Conservation (phyloP, 2,113 vertebrate genomes). For the Apaloderma vittatum region DNA sequence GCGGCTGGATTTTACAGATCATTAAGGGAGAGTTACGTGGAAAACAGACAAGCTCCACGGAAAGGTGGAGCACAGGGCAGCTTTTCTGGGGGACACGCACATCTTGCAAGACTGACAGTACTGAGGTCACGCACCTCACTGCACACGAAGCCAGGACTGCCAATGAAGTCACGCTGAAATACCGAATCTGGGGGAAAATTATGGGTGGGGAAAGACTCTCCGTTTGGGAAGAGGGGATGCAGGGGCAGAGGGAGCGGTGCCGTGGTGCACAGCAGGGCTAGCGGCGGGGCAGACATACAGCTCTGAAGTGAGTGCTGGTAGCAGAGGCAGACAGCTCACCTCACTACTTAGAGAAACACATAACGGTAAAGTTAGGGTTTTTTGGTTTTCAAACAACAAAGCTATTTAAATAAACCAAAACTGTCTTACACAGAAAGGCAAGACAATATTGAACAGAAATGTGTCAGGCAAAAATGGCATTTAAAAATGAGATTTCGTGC, state of each 20-base stretch:
- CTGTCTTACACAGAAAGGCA: neutral
- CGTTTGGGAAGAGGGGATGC: neutral
- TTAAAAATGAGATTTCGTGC: neutral
- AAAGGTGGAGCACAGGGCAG: neutral
- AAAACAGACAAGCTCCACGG: neutral
- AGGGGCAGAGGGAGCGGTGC: neutral
- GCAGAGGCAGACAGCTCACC: accelerated
- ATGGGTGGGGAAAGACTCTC: neutral
- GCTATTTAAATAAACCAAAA: neutral
- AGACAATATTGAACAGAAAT: neutral
- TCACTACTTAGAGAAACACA: neutral
- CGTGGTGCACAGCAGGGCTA: accelerated
- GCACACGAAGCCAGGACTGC: accelerated
- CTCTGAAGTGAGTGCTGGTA: neutral
- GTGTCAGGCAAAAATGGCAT: neutral
- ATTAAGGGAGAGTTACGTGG: neutral
- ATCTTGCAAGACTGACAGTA: neutral
- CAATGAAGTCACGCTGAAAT: neutral
- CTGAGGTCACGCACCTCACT: accelerated
- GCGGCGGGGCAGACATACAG: neutral
- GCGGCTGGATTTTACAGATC: neutral
- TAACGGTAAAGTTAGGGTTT: neutral
- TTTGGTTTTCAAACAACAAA: neutral
- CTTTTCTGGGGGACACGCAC: neutral
- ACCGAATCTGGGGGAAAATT: neutral